These are phyloP conservation scores for Erannis defoliaria DNA, from an alignment of 2,888 invertebrate species.

Conservation along the genomic window DNA sequence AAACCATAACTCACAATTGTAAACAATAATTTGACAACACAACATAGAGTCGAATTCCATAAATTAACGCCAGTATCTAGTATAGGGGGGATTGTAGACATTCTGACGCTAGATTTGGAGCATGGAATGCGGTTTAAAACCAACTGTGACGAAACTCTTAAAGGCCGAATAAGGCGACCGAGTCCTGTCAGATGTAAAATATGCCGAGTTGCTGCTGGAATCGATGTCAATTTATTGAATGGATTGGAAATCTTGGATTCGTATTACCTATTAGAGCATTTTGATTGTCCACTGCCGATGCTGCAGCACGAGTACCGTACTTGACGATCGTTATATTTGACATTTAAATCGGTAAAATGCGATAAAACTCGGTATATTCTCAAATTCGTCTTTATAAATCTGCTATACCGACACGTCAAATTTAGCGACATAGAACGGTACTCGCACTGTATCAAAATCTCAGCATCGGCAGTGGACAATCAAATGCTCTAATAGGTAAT, in stretches of 20 bases:
- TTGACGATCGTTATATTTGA: too few species aligned
- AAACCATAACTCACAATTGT: constrained; percentile 33
- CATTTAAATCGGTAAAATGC: too few species aligned
- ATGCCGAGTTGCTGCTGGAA: constrained; percentile 27
- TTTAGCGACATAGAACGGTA: too few species aligned
- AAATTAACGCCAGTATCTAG: constrained; percentile 38
- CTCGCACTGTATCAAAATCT: too few species aligned
- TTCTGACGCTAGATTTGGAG: constrained; percentile 38
- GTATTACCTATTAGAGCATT: constrained; percentile 16
- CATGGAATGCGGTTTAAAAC: constrained; percentile 32
- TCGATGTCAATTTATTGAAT: constrained; percentile 35
- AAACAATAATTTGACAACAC: constrained; percentile 42
- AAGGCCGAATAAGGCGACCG: constrained; percentile 41
- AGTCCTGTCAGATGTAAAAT: constrained; percentile 45
- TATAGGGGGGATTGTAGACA: constrained; percentile 39
- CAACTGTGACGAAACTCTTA: constrained; percentile 43
- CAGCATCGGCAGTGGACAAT: too few species aligned
- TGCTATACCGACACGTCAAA: too few species aligned
- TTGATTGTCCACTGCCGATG: not conserved
- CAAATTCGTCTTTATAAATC: too few species aligned
- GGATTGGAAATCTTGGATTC: constrained; percentile 13
- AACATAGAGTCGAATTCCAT: constrained; percentile 35
- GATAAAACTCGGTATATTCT: too few species aligned
- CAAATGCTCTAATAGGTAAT: too few species aligned
- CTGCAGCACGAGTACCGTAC: too few species aligned